Conservation (phyloP, 2,888 invertebrate genomes). For the Girardia tigrina region DNA sequence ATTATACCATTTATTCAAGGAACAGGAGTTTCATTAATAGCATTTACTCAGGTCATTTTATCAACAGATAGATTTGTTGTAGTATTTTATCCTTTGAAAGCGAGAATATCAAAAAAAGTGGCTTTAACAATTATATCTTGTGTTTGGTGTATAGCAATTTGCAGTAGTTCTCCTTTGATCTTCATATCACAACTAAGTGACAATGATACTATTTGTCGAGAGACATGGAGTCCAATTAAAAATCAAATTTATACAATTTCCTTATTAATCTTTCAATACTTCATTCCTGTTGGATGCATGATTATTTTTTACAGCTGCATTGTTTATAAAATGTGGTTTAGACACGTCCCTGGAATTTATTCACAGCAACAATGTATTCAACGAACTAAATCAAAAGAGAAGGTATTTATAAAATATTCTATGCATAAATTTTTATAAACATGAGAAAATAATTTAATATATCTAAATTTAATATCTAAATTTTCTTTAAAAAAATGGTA, state of each 20-base stretch:
- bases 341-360: conserved; percentile 23
- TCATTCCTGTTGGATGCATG: conserved; percentile 29
- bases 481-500: too few species aligned
- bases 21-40: conserved; percentile 26
- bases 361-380: conserved; percentile 16
- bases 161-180: conserved; percentile 10
- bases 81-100: conserved; percentile 21
- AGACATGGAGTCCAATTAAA: neutral
- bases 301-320: conserved; percentile 16
- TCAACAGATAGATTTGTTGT: conserved; percentile 24
- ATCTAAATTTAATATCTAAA: too few species aligned
- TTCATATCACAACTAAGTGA: conserved; percentile 15
- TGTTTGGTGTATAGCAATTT: conserved; percentile 20
- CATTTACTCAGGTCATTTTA: conserved; percentile 26
- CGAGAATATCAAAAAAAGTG: conserved; percentile 2
- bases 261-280: conserved; percentile 29
- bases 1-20: conserved; percentile 29
- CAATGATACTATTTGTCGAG: neutral
- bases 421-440: too few species aligned
- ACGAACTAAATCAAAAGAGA: conserved; percentile 12
- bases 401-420: neutral
- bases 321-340: conserved; percentile 30
- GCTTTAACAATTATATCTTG: neutral
- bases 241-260: conserved; percentile 26
- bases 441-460: too few species aligned